Conservation (phyloP, 2,888 invertebrate species). For the Amblyjoppa proteus region DNA sequence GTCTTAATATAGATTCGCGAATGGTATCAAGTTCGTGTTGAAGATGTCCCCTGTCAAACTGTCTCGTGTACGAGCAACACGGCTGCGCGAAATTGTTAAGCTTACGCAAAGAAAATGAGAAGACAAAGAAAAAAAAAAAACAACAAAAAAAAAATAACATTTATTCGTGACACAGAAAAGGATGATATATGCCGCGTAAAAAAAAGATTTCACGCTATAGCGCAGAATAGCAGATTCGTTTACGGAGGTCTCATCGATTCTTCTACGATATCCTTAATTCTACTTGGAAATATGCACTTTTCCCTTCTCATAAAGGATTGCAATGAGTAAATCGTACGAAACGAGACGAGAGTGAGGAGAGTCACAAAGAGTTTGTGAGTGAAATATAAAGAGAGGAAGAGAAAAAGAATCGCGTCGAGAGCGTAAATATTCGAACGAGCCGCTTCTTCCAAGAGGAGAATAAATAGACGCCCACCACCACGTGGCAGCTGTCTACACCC, state of each 20-base stretch:
- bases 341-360: constrained; percentile 44
- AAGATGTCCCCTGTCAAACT: constrained; percentile 73
- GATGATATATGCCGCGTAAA: constrained; percentile 42
- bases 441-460: constrained; percentile 77
- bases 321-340: constrained; percentile 38
- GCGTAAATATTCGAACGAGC: constrained; percentile 73
- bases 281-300: not conserved
- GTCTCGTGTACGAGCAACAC: constrained; percentile 68
- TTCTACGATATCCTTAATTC: constrained; percentile 9
- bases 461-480: constrained; percentile 77
- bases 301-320: constrained; percentile 18
- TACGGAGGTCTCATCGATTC: constrained; percentile 33
- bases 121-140: constrained; percentile 31
- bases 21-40: constrained; percentile 79
- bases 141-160: not conserved
- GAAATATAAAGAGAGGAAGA: constrained; percentile 60
- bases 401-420: constrained; percentile 60
- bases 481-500: constrained; percentile 78
- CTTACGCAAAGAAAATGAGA: constrained; percentile 48
- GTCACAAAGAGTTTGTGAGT: constrained; percentile 63
- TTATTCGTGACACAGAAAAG: constrained; percentile 55
- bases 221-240: constrained; percentile 3
- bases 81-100: constrained; percentile 49
- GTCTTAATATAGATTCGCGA: constrained; percentile 82
- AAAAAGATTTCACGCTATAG: constrained; percentile 38